Percentiles rank a stretch among this genome's conserved stretches.
Conservation (phyloP, 2,888 invertebrate genomes). For the Eristalis intricaria region DNA sequence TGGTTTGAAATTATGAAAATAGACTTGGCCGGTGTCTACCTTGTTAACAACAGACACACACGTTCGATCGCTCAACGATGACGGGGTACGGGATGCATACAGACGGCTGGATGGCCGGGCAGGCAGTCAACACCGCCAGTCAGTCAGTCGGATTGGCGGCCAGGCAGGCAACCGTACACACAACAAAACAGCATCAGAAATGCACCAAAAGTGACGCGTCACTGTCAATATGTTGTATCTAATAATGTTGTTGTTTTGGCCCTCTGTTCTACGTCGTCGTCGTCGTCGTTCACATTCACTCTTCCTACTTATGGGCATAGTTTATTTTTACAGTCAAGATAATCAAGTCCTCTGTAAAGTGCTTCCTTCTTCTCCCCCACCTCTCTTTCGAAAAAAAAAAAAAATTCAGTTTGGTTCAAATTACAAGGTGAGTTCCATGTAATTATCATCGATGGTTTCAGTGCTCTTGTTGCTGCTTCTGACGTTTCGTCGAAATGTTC, state of each 20-base stretch:
- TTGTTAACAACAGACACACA: slow-evolving; percentile 19
- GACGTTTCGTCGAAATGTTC: slow-evolving; percentile 61
- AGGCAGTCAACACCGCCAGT: neutral
- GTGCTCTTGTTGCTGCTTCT: slow-evolving; percentile 59
- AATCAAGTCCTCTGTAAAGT: slow-evolving; percentile 69
- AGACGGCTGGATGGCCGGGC: neutral
- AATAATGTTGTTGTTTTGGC: slow-evolving; percentile 70
- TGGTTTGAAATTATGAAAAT: slow-evolving; percentile 66
- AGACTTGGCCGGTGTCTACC: slow-evolving; percentile 52
- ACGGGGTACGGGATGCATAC: neutral
- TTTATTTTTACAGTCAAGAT: slow-evolving; percentile 69
- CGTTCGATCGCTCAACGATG: slow-evolving; percentile 3
- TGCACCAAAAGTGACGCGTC: slow-evolving; percentile 78
- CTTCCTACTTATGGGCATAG: slow-evolving; percentile 43
- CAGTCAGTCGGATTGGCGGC: slow-evolving; percentile 3
- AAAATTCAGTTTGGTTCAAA: slow-evolving; percentile 76
- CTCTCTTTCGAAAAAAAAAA: slow-evolving; percentile 29
- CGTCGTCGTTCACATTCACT: too few relatives aligned
- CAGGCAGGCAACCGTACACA: slow-evolving; percentile 2
- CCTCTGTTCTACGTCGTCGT: slow-evolving; percentile 54
- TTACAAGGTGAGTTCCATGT: slow-evolving; percentile 79
- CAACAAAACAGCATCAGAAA: slow-evolving; percentile 45
- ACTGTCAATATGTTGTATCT: slow-evolving; percentile 77
- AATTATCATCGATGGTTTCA: slow-evolving; percentile 68
- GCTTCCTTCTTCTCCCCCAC: slow-evolving; percentile 66